phyloP scores from a whole-genome alignment of 1,140 invertebrate species.

The Drosophila obscura region DNA sequence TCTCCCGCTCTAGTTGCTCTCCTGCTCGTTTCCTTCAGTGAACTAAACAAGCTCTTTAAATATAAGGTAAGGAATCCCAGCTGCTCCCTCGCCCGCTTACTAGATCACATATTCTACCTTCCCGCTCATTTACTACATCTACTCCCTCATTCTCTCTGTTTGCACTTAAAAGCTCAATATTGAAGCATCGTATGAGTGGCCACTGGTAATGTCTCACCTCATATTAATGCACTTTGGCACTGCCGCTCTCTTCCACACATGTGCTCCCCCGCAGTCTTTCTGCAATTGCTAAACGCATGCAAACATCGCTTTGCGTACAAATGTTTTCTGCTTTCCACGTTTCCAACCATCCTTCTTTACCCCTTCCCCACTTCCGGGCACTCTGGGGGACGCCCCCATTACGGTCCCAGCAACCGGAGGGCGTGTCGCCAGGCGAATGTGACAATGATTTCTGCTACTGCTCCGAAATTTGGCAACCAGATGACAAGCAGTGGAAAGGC shows the following conservation, averaged over 20 bases:
- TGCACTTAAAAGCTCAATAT: too few species aligned
- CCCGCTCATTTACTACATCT: too few species aligned
- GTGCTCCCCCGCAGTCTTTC: not conserved
- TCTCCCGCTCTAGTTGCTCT: too few species aligned
- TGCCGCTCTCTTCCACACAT: constrained; percentile 20
- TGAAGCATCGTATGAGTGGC: too few species aligned
- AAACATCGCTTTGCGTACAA: constrained; percentile 37
- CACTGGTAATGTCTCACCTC: too few species aligned
- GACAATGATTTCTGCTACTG: constrained; percentile 33
- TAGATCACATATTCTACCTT: too few species aligned
- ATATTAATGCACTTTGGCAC: constrained; percentile 34
- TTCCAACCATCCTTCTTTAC: not conserved
- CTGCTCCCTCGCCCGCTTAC: too few species aligned
- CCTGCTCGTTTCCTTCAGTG: too few species aligned
- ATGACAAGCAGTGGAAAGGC: too few species aligned
- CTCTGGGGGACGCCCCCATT: not conserved
- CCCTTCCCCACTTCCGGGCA: not conserved
- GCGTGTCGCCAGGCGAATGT: constrained; percentile 28
- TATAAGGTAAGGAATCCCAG: too few species aligned
- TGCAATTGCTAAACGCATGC: constrained; percentile 40
- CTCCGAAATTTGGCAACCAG: constrained; percentile 5
- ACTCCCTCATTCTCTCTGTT: too few species aligned
- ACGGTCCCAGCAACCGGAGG: not conserved
- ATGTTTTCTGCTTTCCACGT: constrained; percentile 11
- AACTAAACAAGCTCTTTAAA: too few species aligned